phyloP scores from a whole-genome alignment of 2,113 vertebrate genomes.

The Microcebus griseorufus region DNA sequence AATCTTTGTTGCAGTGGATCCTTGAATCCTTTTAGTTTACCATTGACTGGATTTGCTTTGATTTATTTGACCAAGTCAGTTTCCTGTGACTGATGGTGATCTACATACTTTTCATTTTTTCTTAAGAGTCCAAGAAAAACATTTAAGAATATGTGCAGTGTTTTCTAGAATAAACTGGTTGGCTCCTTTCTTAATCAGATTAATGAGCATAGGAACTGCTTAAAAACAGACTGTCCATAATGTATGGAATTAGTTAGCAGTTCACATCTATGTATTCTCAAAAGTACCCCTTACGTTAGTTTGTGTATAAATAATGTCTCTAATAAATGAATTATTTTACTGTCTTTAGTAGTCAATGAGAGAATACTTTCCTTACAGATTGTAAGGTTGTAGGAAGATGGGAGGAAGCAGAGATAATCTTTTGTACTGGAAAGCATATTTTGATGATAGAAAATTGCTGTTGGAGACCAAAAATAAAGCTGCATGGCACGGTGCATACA shows the following conservation, averaged over 20 bases:
- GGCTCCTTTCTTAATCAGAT: background rate
- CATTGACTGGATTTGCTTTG: slow-evolving; percentile 9
- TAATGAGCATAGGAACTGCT: background rate
- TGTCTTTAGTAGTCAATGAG: background rate
- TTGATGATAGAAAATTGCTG: background rate
- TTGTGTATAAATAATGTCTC: background rate
- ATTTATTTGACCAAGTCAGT: background rate
- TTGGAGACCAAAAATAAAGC: background rate
- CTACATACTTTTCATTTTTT: background rate
- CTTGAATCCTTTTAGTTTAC: background rate
- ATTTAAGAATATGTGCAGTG: background rate
- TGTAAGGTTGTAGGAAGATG: background rate
- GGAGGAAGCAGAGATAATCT: background rate
- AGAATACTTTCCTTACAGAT: background rate
- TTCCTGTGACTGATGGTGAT: background rate
- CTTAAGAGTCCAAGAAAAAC: background rate
- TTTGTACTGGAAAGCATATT: background rate
- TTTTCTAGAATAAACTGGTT: background rate
- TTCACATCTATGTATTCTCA: background rate
- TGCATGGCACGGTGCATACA: background rate
- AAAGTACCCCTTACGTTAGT: background rate
- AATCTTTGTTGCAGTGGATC: background rate
- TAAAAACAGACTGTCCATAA: background rate
- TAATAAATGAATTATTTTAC: background rate
- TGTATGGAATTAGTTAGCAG: background rate